Base-by-base conservation (phyloP, 2,888 invertebrate species). In the Drosophila bunnanda region DNA sequence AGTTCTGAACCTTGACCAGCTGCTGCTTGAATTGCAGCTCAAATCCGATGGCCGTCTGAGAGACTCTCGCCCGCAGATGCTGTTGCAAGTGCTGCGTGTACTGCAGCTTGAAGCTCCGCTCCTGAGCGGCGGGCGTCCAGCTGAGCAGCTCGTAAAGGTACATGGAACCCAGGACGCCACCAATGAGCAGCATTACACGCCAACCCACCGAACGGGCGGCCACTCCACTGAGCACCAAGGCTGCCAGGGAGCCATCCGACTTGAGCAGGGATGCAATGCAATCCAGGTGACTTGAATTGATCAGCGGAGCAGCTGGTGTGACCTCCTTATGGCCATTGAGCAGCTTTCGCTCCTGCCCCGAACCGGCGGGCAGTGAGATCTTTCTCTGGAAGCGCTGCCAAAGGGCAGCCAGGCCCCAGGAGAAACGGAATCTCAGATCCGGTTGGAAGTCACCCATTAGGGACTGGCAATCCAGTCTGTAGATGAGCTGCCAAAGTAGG, bases 121-220 rank as follows among this genome's bases (percentile, higher is more conserved):
- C 98, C 93, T 98, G 98, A 22, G 99, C 98, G 89, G 95, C 96
- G 82, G 96, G 97, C 46, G 99, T 99, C 99, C 99, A 99, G 41
- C 98, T 98, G 50, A 98, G 93, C 52, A 99, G 95, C 93, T 99
- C 99, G 92, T 99, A 99, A 53, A 96, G 93, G 93, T 99, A 99
- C 68, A 99, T 93, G 73, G 97, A 95, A 69, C 97, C 96, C 93
- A 99, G 98, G 65, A 97, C 86, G 68, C 94, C 94, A 80, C 96
- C 96, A 44, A 97, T 95, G 32, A 96, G 94, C 2, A 95, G 95
- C 64, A 99, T 95, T 22, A 98, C 94, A 77, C 98, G 95, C 99
- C 99, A 99, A 0, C 99, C 99, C 57, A 99, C 96, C 1, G 98
- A 97, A 93, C 98, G 98, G 78, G 98, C 94, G 89, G 97, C 96